These are phyloP conservation scores for Elmis aenea DNA, from an alignment of 2,888 invertebrate species.

Conservation along the genomic window DNA sequence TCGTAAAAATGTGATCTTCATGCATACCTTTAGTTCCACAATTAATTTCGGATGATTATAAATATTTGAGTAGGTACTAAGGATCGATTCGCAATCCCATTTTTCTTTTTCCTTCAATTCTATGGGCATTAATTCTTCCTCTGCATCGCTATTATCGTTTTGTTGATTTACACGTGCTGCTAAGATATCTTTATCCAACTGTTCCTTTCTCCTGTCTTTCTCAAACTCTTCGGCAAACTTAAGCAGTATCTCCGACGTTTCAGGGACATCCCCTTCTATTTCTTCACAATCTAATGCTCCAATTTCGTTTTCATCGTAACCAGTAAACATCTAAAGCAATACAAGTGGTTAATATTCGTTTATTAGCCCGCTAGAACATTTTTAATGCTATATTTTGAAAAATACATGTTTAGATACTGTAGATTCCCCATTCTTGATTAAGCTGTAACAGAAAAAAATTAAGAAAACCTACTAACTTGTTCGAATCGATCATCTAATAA, in stretches of 20 bases:
- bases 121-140: constrained; percentile 56
- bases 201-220: constrained; percentile 51
- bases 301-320: constrained; percentile 83
- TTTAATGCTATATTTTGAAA: constrained; percentile 6
- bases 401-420: not conserved
- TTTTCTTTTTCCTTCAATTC: constrained; percentile 62
- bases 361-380: constrained; percentile 4
- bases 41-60: constrained; percentile 92
- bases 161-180: constrained; percentile 15
- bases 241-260: constrained; percentile 64
- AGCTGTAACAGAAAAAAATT: not conserved
- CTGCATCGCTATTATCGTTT: constrained; percentile 45
- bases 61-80: constrained; percentile 84
- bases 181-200: constrained; percentile 51
- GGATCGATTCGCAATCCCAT: constrained; percentile 90
- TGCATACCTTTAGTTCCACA: constrained; percentile 60
- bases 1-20: too few relatives aligned
- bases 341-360: constrained; percentile 10
- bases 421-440: not conserved
- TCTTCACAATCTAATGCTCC: constrained; percentile 88
- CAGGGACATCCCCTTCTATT: constrained; percentile 73
- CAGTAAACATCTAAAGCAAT: constrained; percentile 65
- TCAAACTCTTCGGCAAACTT: constrained; percentile 73
- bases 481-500: constrained; percentile 86
- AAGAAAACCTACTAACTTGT: constrained; percentile 58